Base-by-base conservation (phyloP, 2,888 invertebrate genomes). In the Eucriotettix oculatus region DNA sequence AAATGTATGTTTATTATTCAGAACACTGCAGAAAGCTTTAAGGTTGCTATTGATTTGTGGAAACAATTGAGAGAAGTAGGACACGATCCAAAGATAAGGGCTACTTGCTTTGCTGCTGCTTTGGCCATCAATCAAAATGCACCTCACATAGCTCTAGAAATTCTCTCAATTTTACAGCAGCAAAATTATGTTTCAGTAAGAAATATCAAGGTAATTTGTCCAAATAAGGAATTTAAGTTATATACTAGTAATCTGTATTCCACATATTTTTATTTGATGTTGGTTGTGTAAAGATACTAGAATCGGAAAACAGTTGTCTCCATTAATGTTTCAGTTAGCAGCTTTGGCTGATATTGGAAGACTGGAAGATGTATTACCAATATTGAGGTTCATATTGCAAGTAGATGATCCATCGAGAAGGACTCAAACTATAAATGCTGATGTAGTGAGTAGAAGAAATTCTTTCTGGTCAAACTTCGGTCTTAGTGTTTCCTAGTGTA, bases 121-220 rank as follows among this genome's bases (percentile, higher is more conserved):
- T 70, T 90, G 58, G 85, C 87, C 9, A 66, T 89, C 42, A 83
- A 82, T 55, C 85, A 87, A 70, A 80, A 81, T 16, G 74, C 79
- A 41, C 83, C 87, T 16, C 79, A 83, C 29, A 70, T 83, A 54
- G 84, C 86, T 0, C 65, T 88, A 42, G 88, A 90, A 74, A 76
- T 87, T 56, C 68, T 85, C 58, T 73, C 79, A 9, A 69, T 74
- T 3, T 73, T 73, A 1, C 70, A 73, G 65, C 80, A 78, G 64
- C 77, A 77, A 59, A 79, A 80, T 66, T 86, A 87, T 68, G 80
- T 86, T 9, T 84, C 84, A 9, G 70, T 85, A 11, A 78, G 86
- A 66, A 86, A 85, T 75, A 72, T 88, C 11, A 86, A 82, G 75
- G 81, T 85, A 41, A 12, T 9, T 29, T 55, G 11, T 16, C n/a